Evolutionary conservation across 2,888 invertebrate genomes (phyloP), one percentile per base, ranked within the genome.

Genomic region (Drymonia ruficornis): DNA sequence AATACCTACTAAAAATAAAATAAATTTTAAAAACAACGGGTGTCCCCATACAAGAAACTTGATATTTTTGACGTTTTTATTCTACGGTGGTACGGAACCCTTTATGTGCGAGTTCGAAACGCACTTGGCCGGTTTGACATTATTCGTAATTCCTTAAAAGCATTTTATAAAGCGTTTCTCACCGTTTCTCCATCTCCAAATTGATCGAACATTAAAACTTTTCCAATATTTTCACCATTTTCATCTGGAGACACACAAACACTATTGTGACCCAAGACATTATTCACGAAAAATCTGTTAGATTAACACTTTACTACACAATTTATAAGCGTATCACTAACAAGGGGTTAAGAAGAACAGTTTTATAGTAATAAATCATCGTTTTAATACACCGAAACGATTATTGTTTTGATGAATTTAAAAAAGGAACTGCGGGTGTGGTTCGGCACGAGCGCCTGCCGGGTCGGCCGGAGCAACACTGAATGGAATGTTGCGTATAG

Each of bases 381-480:
- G n/a, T n/a, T n/a, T 8, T 16, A 40, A 40, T 38, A 40, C 0
- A n/a, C 13, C 40, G 40, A 40, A 15, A 16, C 16, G 16, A 11
- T 40, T 8, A 40, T 11, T 16, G 40, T 40, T 40, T 40, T 40
- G 9, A 16, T 40, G 5, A 40, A 40, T 16, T 16, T 8, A 3
- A 0, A 9, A 9, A 16, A 16, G 40, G 11, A 16, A 40, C 16
- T 1, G 15, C n/a, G 15, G 15, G 19, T 11, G 23, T 23, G n/a
- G 44, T 12, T 36, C 15, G 23, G 8, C 51, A 67, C 77, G 60
- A 61, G 76, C 84, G 83, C 83, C 83, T 80, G 77, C 45, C 55
- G 49, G 65, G 47, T 72, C 51, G n/a, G 70, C 63, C 70, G 38
- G 78, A 74, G 83, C 86, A 82, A 80, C 15, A 85, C 85, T 86